Evolutionary conservation across 2,797 vertebrate genomes (phyloP).

Genomic region (Coendou prehensilis): DNA sequence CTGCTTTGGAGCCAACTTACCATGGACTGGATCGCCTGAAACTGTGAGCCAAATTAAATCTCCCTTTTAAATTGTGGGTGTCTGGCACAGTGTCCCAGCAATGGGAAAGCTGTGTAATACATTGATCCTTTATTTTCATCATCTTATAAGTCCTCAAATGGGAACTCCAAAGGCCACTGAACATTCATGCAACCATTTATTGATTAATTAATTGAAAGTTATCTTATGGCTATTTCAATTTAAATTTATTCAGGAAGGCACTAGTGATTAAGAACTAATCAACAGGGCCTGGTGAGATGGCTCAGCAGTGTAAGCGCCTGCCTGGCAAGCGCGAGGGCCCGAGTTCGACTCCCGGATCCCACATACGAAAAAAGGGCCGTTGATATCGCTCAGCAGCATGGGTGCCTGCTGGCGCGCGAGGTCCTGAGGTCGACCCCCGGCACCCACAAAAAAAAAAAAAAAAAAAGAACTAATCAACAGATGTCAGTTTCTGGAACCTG

Average conservation of each 20-base stretch:
- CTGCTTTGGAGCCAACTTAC: not conserved
- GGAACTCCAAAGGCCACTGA: not conserved
- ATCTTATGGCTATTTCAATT: not conserved
- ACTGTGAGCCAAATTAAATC: not conserved
- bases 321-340: too few relatives aligned
- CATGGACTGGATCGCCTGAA: not conserved
- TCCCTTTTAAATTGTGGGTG: not conserved
- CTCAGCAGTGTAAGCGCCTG: too few relatives aligned
- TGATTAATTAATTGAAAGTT: not conserved
- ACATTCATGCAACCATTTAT: not conserved
- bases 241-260: not conserved
- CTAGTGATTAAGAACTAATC: not conserved
- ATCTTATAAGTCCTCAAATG: not conserved
- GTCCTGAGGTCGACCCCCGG: too few relatives aligned
- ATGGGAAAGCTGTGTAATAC: not conserved
- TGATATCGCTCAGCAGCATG: too few relatives aligned
- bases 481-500: not conserved
- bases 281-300: too few relatives aligned
- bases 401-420: too few relatives aligned
- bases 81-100: not conserved
- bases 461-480: not conserved
- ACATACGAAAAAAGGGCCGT: too few relatives aligned
- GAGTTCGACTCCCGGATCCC: too few relatives aligned
- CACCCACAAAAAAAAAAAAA: too few relatives aligned
- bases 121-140: not conserved